Evolutionary conservation across 2,113 vertebrate genomes (phyloP).

Genomic region (Paralichthys olivaceus): DNA sequence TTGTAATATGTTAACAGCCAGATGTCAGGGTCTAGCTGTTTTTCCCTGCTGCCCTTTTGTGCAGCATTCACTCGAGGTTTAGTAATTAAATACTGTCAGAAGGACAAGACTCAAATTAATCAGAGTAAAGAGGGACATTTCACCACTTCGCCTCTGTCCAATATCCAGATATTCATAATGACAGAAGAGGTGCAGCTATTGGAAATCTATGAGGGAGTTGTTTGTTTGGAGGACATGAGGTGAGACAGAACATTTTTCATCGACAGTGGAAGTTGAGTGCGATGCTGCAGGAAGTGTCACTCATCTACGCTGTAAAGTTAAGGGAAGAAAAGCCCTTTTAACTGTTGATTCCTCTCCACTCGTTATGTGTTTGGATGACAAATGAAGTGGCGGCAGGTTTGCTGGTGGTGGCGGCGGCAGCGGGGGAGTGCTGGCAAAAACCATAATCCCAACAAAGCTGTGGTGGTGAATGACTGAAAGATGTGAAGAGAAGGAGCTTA

Average conservation of each 20-base stretch:
- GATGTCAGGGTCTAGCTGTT: slow-evolving; percentile 12
- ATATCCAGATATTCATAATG: slow-evolving; percentile 41
- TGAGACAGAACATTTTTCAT: not conserved
- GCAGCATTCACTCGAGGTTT: slow-evolving; percentile 21
- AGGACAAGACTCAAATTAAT: slow-evolving; percentile 36
- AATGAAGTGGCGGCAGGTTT: slow-evolving; percentile 35
- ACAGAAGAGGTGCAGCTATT: slow-evolving; percentile 19
- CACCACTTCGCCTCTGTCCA: slow-evolving; percentile 22
- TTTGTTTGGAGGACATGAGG: slow-evolving; percentile 21
- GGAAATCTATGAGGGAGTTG: slow-evolving; percentile 15
- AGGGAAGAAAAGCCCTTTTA: not conserved
- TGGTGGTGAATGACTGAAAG: slow-evolving; percentile 58
- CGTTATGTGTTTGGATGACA: slow-evolving; percentile 38
- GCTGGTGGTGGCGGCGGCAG: not conserved
- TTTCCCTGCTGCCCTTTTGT: slow-evolving; percentile 29
- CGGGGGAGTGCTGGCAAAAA: slow-evolving; percentile 31
- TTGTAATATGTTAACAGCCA: slow-evolving; percentile 17
- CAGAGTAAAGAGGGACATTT: slow-evolving; percentile 20
- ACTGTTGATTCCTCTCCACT: slow-evolving; percentile 24
- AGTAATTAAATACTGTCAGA: slow-evolving; percentile 54
- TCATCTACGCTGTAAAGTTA: not conserved
- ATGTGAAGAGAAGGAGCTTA: slow-evolving; percentile 62
- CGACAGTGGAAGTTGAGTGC: not conserved
- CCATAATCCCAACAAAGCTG: slow-evolving; percentile 68
- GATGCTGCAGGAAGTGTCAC: not conserved